Evolutionary conservation across 2,797 vertebrate species (phyloP).

Genomic region (Chanos chanos): DNA sequence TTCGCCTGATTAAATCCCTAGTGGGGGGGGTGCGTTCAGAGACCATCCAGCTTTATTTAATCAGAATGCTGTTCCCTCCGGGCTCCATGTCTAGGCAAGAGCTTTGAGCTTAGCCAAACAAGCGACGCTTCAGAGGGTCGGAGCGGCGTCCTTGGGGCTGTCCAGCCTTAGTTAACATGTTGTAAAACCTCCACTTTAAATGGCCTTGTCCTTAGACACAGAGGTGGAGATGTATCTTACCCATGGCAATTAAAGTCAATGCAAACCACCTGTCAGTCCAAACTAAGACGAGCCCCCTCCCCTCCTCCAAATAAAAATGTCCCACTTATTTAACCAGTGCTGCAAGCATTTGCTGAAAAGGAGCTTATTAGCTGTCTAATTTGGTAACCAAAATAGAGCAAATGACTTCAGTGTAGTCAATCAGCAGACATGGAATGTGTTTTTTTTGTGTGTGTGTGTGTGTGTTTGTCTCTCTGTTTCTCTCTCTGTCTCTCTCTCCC

Average conservation of each 20-base stretch:
- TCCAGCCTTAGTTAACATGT: slow-evolving; percentile 28
- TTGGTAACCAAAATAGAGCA: no score
- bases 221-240: slow-evolving; percentile 27
- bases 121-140: slow-evolving; percentile 8
- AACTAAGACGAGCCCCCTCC: slow-evolving; percentile 3
- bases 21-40: slow-evolving; percentile 21
- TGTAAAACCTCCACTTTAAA: slow-evolving; percentile 9
- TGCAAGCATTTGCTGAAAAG: no score
- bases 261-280: slow-evolving; percentile 20
- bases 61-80: slow-evolving; percentile 32
- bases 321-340: no score
- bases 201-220: slow-evolving; percentile 3
- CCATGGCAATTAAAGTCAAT: slow-evolving; percentile 29
- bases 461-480: slow-evolving; percentile 1
- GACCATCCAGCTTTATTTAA: slow-evolving; percentile 46
- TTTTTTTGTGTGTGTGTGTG: not conserved
- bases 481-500: slow-evolving; percentile 1
- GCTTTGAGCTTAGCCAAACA: slow-evolving; percentile 29
- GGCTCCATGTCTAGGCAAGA: slow-evolving; percentile 19
- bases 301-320: no score
- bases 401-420: not conserved
- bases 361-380: no score
- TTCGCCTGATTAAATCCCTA: slow-evolving; percentile 52
- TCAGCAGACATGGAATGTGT: not conserved
- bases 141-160: slow-evolving; percentile 18